Percentiles rank a stretch among this genome's conserved stretches.
Conservation (phyloP, 92 coral and sea anemone genomes). For the Epizoanthus fatuus region DNA sequence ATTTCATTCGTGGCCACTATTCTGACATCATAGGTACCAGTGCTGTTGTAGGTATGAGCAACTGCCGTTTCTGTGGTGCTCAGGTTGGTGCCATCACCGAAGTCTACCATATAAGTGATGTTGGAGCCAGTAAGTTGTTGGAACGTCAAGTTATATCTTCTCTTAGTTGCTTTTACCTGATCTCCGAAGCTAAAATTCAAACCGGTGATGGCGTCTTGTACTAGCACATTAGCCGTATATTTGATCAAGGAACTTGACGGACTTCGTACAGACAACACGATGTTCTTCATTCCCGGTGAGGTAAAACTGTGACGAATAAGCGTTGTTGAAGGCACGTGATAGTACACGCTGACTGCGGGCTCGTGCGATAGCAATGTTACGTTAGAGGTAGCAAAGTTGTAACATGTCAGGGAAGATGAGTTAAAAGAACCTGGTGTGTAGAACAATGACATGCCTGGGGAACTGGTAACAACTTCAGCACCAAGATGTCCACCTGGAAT, state of each 20-base stretch:
- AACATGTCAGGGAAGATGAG: background rate
- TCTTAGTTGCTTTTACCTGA: background rate
- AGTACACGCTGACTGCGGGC: background rate
- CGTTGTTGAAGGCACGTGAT: background rate
- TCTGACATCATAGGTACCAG: constrained; percentile 7
- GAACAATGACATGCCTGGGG: background rate
- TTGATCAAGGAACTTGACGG: background rate
- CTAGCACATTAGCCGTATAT: background rate
- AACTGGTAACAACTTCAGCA: background rate
- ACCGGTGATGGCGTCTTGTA: constrained; percentile 1
- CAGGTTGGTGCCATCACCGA: constrained; percentile 10
- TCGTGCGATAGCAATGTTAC: background rate
- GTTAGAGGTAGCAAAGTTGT: background rate
- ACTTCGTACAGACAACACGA: background rate
- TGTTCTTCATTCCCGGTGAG: constrained; percentile 2
- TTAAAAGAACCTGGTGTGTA: background rate
- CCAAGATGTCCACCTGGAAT: background rate
- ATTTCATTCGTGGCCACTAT: constrained; percentile 7
- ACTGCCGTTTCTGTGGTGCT: background rate
- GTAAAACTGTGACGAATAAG: background rate
- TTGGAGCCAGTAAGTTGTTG: background rate
- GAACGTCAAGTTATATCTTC: background rate
- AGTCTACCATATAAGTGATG: background rate
- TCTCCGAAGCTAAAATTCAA: background rate
- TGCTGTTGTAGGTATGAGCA: background rate